A percentile compares a stretch with the other conserved stretches of the same genome.
These are phyloP conservation scores for Drosophila burlai DNA, from an alignment of 1,140 invertebrate species.

Conservation along the genomic window DNA sequence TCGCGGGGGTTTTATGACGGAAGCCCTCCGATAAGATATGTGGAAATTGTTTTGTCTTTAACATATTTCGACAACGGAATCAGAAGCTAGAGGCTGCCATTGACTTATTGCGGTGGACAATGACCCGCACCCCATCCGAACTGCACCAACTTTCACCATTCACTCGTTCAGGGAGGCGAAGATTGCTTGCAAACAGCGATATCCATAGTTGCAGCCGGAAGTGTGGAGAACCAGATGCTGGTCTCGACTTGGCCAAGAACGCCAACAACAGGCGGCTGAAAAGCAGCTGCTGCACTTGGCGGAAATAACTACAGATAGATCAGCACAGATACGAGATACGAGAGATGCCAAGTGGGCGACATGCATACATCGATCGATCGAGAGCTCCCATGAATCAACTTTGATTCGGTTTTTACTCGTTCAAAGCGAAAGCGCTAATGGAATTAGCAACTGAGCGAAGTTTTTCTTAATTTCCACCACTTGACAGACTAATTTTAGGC, in stretches of 20 bases:
- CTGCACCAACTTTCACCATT: conserved; percentile 40
- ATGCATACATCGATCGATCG: conserved; percentile 3
- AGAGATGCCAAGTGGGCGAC: conserved; percentile 31
- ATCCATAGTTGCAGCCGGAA: conserved; percentile 47
- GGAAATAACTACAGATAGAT: conserved; percentile 20
- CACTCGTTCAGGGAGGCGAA: conserved; percentile 14
- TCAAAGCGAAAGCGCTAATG: conserved; percentile 23
- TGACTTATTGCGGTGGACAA: conserved; percentile 14
- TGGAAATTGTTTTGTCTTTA: conserved; percentile 8
- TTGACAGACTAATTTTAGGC: conserved; percentile 2
- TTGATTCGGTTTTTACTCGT: conserved; percentile 28
- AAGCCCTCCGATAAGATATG: conserved; percentile 37
- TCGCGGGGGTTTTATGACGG: neutral
- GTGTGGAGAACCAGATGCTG: conserved; percentile 44
- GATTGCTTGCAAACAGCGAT: conserved; percentile 7
- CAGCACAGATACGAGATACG: conserved; percentile 9
- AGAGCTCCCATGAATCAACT: conserved; percentile 26
- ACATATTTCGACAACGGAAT: conserved; percentile 13
- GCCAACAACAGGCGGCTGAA: conserved; percentile 32
- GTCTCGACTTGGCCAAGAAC: conserved; percentile 48
- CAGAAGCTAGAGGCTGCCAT: conserved; percentile 7
- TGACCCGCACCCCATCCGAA: conserved; percentile 29
- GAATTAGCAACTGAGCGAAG: conserved; percentile 18
- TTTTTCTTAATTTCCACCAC: conserved; percentile 18
- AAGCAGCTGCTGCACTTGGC: conserved; percentile 49